Evolutionary conservation across 1,140 invertebrate genomes (phyloP), one percentile per base, ranked within the genome.

Genomic region (Diachasmimorpha longicaudata): DNA sequence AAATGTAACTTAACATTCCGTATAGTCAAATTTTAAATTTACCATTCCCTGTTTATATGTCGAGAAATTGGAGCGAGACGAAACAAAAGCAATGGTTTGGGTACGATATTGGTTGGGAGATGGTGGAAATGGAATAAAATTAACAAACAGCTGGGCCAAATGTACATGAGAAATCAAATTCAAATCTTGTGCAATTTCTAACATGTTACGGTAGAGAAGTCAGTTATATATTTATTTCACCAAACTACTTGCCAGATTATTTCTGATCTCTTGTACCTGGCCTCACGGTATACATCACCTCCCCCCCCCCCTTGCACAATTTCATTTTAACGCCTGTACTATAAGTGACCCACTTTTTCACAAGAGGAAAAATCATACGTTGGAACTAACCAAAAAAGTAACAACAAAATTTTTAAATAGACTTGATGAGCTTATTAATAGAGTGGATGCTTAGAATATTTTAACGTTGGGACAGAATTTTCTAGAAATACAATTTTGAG

Each of bases 161-260:
- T 1, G 4, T 11, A 11, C 16, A 25, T 63, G 25, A 68, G 31
- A 68, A 68, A 68, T 68, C 14, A 68, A 68, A 68, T 36, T 68
- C 31, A 37, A 39, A 39, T 37, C 66, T 68, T 68, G 31, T 37
- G 66, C 66, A 68, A 68, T 68, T 37, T 68, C 66, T 13, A 68
- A 68, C 14, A 19, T 16, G 9, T 23, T 14, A 31, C 19, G 19
- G 19, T 63, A 31, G 21, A 63, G n/a, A 16, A 66, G 31, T 72
- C 25, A 16, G 16, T 52, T 25, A 63, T 74, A 75, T 80, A 81
- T 78, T 79, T 81, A 82, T 80, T 83, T 81, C 77, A 42, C 71
- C 9, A 70, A 76, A 77, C 78, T 79, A 55, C 75, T 72, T 83
- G 84, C 81, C 83, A 85, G 79, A 84, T 77, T 86, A 86, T 85